A percentile compares a stretch with the other conserved stretches of the same genome.
phyloP scores from a whole-genome alignment of 2,797 vertebrate genomes.

The Chelon labrosus region DNA sequence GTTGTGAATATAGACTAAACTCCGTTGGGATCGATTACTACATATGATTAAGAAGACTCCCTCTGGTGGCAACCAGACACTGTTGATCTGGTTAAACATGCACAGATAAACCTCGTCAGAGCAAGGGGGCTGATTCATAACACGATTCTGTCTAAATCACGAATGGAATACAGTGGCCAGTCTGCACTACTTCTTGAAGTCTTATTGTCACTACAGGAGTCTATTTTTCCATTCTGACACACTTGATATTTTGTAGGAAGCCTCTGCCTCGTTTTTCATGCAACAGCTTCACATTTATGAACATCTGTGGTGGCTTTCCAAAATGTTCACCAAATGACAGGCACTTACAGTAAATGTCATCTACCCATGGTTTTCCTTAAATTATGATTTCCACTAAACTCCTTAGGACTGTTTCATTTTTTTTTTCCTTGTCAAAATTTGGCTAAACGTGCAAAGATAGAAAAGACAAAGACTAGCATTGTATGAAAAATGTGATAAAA shows the following conservation, averaged over 20 bases:
- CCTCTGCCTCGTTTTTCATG: slow-evolving; percentile 1
- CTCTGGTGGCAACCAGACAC: slow-evolving; percentile 79
- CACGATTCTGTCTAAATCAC: neutral
- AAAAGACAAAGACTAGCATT: too few relatives aligned
- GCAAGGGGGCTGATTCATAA: neutral
- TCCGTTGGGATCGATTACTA: slow-evolving; percentile 45
- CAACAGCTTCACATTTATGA: neutral
- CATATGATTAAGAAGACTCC: slow-evolving; percentile 70
- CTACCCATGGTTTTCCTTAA: neutral
- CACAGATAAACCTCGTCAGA: neutral
- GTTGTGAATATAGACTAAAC: slow-evolving; percentile 39
- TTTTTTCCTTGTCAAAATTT: neutral
- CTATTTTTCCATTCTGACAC: neutral
- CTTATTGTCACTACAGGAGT: neutral
- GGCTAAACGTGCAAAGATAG: neutral
- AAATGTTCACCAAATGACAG: neutral
- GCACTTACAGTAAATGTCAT: neutral
- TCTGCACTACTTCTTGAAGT: neutral
- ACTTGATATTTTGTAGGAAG: neutral
- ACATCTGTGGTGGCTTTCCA: neutral
- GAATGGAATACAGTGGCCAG: neutral
- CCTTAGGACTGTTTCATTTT: neutral
- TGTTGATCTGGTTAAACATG: slow-evolving; percentile 1
- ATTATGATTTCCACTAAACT: neutral
- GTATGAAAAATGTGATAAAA: too few relatives aligned